Conservation (phyloP, 2,113 vertebrate species). For the Montifringilla adamsi region DNA sequence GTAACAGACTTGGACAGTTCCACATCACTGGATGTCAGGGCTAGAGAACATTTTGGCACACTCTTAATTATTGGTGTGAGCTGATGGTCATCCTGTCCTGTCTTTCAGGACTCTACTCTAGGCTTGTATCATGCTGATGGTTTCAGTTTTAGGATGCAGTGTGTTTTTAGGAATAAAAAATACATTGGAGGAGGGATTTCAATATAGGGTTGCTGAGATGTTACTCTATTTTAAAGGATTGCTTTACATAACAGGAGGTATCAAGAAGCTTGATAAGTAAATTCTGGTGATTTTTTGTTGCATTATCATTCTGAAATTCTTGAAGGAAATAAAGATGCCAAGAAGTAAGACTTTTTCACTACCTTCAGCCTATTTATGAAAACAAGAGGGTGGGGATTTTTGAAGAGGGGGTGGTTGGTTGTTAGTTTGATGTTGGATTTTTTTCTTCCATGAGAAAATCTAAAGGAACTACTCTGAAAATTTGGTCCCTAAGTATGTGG, state of each 20-base stretch:
- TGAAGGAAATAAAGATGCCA: background rate
- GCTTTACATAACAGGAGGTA: background rate
- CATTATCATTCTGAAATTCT: background rate
- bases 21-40: background rate
- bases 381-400: background rate
- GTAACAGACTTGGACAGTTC: background rate
- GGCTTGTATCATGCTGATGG: background rate
- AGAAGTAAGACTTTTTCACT: background rate
- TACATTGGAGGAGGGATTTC: background rate
- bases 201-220: background rate
- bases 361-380: background rate
- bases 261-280: background rate
- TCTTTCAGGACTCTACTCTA: background rate
- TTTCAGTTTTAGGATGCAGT: background rate
- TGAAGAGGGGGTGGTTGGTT: rapidly evolving
- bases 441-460: background rate
- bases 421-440: rapidly evolving
- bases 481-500: background rate
- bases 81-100: background rate
- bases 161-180: background rate
- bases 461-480: background rate
- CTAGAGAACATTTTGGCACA: background rate
- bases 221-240: background rate
- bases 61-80: background rate
- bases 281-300: background rate